These are phyloP conservation scores for Gobio occitaniae DNA, from an alignment of 2,797 vertebrate species.

Conservation along the genomic window DNA sequence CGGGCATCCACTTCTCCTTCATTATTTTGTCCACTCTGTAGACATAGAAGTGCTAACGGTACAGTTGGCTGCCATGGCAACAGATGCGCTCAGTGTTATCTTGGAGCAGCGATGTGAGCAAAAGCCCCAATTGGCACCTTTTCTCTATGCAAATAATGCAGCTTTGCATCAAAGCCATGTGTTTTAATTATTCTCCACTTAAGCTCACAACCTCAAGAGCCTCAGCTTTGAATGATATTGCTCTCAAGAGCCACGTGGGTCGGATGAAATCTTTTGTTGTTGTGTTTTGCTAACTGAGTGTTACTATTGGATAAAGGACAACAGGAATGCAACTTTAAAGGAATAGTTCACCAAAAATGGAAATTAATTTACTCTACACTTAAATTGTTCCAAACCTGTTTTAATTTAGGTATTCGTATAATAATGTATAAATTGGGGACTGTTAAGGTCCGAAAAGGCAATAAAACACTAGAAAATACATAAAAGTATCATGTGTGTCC, in stretches of 20 bases:
- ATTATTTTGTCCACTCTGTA: constrained; percentile 50
- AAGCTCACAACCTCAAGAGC: constrained; percentile 35
- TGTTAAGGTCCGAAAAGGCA: not conserved
- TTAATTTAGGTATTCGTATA: not conserved
- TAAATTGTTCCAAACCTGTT: not conserved
- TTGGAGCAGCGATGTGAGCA: constrained; percentile 58
- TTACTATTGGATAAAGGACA: not conserved
- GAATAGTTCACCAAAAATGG: not conserved
- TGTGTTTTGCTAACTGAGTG: constrained; percentile 23
- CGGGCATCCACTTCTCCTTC: constrained; percentile 22
- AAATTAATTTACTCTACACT: not conserved
- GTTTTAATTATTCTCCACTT: constrained; percentile 68
- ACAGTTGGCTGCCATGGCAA: constrained; percentile 75
- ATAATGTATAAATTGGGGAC: no score
- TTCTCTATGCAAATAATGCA: constrained; percentile 49
- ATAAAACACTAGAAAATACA: not conserved
- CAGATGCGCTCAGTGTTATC: constrained; percentile 56
- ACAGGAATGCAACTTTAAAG: not conserved
- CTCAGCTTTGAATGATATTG: constrained; percentile 59
- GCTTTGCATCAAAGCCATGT: constrained; percentile 70
- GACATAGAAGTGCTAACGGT: constrained; percentile 68
- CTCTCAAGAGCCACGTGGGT: constrained; percentile 35
- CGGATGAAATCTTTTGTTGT: constrained; percentile 26
- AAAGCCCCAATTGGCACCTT: constrained; percentile 37
- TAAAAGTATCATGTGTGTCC: not conserved